Base-by-base conservation (phyloP, 2,797 vertebrate genomes). In the Emys orbicularis region DNA sequence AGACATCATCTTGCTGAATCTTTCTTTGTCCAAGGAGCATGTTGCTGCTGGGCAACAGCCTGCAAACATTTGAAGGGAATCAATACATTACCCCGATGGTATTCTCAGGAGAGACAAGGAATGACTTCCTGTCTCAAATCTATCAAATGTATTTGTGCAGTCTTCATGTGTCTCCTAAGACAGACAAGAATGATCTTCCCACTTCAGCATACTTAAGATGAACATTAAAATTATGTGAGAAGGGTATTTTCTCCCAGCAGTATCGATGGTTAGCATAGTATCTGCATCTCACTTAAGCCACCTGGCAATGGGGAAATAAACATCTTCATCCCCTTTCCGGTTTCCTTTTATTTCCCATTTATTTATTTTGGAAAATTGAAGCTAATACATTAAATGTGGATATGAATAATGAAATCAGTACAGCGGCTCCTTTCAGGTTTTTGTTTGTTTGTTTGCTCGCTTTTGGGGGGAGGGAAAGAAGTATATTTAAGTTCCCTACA, bases 1-100 rank as follows among this genome's bases (percentile, higher is more conserved):
- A 87, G 79, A n/a, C 76, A 79, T 83, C 44, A 76, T 52, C 44
- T 79, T 94, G 68, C 44, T 93, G 85, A 95, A 72, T 25, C 83
- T 37, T 81, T 91, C 56, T 82, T 82, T 88, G 89, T 72, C 37
- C 41, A 77, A 86, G 79, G 41, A 82, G 7, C 11, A 91, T 72
- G 18, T 34, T 87, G 72, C 3, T 61, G 49, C 81, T 76, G 52
- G 94, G 25, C 31, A 37, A 3, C 15, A 94, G 16, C 11, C 74
- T 81, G 65, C 5, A 11, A 92, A 77, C 11, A 93, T 37, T 72
- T 44, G 92, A 41, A 90, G 12, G 8, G 6, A 25, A 95, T 82
- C 54, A 21, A 52, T 16, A 57, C 0, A 1, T 21, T 23, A 83
- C 34, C 65, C 16, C 16, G 47, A 54, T 74, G 11, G 21, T 82